Conservation (phyloP, 2,113 vertebrate genomes). For the Rhea pennata region DNA sequence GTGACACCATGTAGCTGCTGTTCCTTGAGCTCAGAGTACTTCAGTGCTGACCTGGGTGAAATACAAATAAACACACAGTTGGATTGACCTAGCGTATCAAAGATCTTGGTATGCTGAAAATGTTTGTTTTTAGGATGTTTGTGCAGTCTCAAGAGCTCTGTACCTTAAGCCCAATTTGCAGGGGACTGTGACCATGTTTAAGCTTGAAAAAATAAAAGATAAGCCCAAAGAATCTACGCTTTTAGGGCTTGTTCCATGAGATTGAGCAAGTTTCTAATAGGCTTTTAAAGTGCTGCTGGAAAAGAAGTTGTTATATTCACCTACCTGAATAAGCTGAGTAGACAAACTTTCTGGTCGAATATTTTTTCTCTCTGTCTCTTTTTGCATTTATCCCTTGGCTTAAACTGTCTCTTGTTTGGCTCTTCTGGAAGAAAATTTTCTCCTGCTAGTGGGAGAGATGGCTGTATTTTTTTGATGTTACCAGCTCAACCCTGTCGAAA, state of each 20-base stretch:
- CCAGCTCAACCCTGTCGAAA: neutral
- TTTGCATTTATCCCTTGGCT: neutral
- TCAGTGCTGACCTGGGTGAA: neutral
- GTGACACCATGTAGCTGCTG: neutral
- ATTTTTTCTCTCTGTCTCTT: neutral
- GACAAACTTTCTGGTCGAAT: neutral
- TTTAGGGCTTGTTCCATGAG: neutral
- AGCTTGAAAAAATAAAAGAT: conserved; percentile 32
- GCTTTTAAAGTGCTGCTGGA: neutral
- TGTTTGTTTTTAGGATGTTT: conserved; percentile 62
- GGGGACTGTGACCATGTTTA: neutral
- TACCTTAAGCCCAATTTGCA: neutral
- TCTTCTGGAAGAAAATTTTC: neutral
- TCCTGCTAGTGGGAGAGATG: neutral
- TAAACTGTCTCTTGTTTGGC: neutral
- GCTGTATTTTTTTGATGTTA: neutral
- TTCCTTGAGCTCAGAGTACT: neutral
- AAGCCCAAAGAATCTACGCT: neutral
- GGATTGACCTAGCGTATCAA: conserved; percentile 28
- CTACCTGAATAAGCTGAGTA: neutral
- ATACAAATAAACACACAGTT: conserved; percentile 46
- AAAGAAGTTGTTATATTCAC: neutral
- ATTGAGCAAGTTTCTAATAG: neutral
- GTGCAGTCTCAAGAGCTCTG: conserved; percentile 34
- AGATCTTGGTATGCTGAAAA: conserved; percentile 63